These are phyloP conservation scores for Cistogaster globosa DNA, from an alignment of 2,888 invertebrate species.

Conservation along the genomic window DNA sequence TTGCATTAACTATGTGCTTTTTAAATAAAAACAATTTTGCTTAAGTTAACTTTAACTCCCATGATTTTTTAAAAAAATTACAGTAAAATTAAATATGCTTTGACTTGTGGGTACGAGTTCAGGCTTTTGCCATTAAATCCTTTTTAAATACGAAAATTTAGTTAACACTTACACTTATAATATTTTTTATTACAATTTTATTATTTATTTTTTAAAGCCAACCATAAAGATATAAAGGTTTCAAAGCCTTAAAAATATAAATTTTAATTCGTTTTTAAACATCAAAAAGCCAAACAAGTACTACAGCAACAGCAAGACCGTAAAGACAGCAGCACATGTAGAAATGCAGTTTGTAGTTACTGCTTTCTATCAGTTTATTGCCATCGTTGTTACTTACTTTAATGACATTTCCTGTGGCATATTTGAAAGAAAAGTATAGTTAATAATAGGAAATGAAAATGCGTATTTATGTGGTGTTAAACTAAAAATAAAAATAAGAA, in stretches of 20 bases:
- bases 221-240: slow-evolving; percentile 29
- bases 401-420: slow-evolving; percentile 60
- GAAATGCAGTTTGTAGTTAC: slow-evolving; percentile 2
- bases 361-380: slow-evolving; percentile 52
- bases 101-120: slow-evolving; percentile 1
- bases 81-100: not conserved
- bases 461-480: slow-evolving; percentile 27
- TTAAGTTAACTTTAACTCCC: slow-evolving; percentile 26
- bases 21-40: slow-evolving; percentile 30
- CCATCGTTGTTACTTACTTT: slow-evolving; percentile 51
- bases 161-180: slow-evolving; percentile 38
- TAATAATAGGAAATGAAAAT: slow-evolving; percentile 16
- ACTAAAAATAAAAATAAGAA: too few species aligned
- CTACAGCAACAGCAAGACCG: not conserved
- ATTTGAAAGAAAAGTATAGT: not conserved
- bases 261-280: slow-evolving; percentile 45
- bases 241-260: slow-evolving; percentile 58
- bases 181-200: slow-evolving; percentile 48
- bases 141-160: slow-evolving; percentile 54
- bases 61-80: slow-evolving; percentile 37
- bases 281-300: not conserved
- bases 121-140: slow-evolving; percentile 32
- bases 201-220: slow-evolving; percentile 8
- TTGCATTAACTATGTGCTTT: not conserved
- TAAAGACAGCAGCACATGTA: not conserved